phyloP scores from a whole-genome alignment of 2,888 invertebrate species.

The Rhingia rostrata region DNA sequence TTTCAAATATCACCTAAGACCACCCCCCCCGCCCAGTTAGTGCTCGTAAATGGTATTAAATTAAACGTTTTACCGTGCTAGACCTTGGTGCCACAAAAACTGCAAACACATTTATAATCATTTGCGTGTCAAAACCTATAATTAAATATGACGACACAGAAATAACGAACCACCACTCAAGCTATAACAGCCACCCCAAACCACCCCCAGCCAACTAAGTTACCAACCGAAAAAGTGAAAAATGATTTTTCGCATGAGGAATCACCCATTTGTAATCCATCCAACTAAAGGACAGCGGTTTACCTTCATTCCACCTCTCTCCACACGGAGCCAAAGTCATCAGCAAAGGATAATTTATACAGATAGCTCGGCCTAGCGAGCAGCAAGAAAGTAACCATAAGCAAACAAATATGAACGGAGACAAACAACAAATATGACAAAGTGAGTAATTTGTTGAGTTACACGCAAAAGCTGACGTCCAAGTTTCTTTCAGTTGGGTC shows the following conservation, averaged over 20 bases:
- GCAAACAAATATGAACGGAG: slow-evolving; percentile 57
- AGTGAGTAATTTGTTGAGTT: slow-evolving; percentile 74
- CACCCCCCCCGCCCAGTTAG: background rate
- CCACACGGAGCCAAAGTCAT: slow-evolving; percentile 20
- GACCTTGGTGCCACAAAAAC: background rate
- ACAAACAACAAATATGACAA: slow-evolving; percentile 66
- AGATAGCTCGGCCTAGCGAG: slow-evolving; percentile 16
- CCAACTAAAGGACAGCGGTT: slow-evolving; percentile 47
- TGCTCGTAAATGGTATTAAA: slow-evolving; percentile 19
- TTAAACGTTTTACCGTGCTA: slow-evolving; percentile 15
- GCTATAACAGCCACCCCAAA: background rate
- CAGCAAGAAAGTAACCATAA: slow-evolving; percentile 38
- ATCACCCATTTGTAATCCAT: slow-evolving; percentile 66
- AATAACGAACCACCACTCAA: slow-evolving; percentile 13
- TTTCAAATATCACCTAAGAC: background rate
- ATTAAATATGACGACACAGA: slow-evolving; percentile 55
- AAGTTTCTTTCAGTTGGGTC: slow-evolving; percentile 66
- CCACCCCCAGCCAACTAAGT: slow-evolving; percentile 14
- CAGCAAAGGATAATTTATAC: slow-evolving; percentile 47
- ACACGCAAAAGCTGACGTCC: slow-evolving; percentile 68
- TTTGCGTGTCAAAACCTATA: slow-evolving; percentile 64
- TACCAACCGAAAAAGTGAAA: slow-evolving; percentile 46
- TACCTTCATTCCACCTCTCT: slow-evolving; percentile 57
- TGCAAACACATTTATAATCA: slow-evolving; percentile 49
- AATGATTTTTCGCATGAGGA: slow-evolving; percentile 63